These are phyloP conservation scores for Holacanthus passer DNA, from an alignment of 2,113 vertebrate species.

Conservation along the genomic window DNA sequence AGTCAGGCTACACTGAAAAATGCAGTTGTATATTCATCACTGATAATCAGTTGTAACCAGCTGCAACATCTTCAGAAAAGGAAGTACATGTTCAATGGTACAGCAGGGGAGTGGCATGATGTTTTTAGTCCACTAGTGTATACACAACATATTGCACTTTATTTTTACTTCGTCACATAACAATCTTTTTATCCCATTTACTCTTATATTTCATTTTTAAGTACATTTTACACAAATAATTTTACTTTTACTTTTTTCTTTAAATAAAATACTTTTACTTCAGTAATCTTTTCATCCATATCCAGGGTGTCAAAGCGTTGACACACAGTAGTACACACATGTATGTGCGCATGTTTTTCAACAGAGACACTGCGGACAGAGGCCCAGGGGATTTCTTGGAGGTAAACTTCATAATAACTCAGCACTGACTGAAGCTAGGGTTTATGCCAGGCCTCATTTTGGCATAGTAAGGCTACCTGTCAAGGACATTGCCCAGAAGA, in stretches of 20 bases:
- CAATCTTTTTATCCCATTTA: no score
- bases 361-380: slow-evolving; percentile 11
- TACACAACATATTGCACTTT: no score
- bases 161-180: no score
- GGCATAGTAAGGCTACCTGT: slow-evolving; percentile 46
- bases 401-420: slow-evolving; percentile 10
- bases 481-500: slow-evolving; percentile 55
- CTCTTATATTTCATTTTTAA: no score
- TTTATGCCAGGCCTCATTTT: slow-evolving; percentile 36
- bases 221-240: neutral
- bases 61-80: no score
- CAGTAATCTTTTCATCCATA: neutral
- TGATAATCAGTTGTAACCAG: no score
- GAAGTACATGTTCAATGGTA: no score
- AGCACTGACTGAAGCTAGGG: slow-evolving; percentile 10
- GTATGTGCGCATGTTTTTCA: neutral
- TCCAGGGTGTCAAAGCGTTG: neutral
- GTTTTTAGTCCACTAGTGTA: no score
- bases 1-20: no score
- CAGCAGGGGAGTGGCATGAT: no score
- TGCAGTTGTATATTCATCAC: no score
- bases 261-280: neutral
- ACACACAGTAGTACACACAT: neutral
- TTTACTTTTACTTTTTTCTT: neutral
- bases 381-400: neutral